Evolutionary conservation across 2,888 invertebrate species (phyloP).

Genomic region (Aleiodes testaceus): DNA sequence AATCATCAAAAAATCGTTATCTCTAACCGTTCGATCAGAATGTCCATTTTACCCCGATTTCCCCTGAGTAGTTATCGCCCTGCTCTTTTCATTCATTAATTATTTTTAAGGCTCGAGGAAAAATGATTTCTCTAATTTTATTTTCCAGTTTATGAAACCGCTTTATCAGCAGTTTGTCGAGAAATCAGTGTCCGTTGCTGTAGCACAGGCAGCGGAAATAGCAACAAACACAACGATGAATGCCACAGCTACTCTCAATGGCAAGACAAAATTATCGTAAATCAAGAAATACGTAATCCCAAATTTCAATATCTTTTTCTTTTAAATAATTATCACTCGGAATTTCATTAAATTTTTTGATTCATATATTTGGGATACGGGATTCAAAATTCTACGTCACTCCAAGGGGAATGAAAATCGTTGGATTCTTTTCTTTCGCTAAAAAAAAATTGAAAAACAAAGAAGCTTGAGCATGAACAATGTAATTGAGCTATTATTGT

Average conservation of each 20-base stretch:
- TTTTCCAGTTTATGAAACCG: conserved; percentile 84
- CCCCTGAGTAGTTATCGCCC: background rate
- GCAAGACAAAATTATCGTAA: conserved; percentile 80
- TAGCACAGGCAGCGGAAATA: conserved; percentile 83
- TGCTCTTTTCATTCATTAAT: conserved; percentile 58
- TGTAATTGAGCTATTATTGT: conserved; percentile 47
- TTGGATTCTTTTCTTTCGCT: conserved; percentile 27
- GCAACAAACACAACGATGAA: conserved; percentile 76
- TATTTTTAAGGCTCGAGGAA: background rate
- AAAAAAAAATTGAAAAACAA: conserved; percentile 2
- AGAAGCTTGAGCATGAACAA: conserved; percentile 16
- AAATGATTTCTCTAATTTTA: background rate
- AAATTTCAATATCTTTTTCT: conserved; percentile 20
- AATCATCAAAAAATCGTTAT: too few relatives aligned
- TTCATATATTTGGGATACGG: conserved; percentile 21
- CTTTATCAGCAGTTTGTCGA: conserved; percentile 86
- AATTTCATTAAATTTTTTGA: conserved; percentile 18
- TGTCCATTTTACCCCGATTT: background rate
- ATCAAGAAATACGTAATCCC: conserved; percentile 14
- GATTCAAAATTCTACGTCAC: conserved; percentile 28
- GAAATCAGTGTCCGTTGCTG: conserved; percentile 88
- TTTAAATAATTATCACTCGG: conserved; percentile 25
- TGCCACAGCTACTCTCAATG: conserved; percentile 74
- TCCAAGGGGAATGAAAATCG: conserved; percentile 34
- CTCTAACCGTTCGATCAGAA: background rate